A percentile compares a stretch with the other conserved stretches of the same genome.
These are phyloP conservation scores for Ciconia maguari DNA, from an alignment of 2,113 vertebrate genomes.

Conservation along the genomic window DNA sequence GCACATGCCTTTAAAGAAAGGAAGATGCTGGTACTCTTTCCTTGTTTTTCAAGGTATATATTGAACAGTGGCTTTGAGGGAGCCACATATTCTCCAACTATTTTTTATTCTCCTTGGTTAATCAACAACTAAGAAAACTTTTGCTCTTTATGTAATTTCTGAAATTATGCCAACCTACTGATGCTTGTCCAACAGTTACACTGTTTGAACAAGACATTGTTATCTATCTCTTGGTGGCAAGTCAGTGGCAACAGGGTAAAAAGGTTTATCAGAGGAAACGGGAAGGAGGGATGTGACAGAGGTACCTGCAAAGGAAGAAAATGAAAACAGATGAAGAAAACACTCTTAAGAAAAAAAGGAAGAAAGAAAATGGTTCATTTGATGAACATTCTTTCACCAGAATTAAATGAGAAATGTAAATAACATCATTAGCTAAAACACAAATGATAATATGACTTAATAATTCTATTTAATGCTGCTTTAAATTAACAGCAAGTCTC, in stretches of 20 bases:
- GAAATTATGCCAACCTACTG: background rate
- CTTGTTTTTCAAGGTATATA: background rate
- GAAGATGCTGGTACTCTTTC: background rate
- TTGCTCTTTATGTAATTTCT: background rate
- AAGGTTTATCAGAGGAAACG: background rate
- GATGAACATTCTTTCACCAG: background rate
- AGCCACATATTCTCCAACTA: background rate
- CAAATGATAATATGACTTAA: background rate
- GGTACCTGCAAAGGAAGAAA: background rate
- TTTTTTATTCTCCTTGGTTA: background rate
- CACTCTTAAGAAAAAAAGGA: background rate
- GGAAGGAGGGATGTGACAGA: background rate
- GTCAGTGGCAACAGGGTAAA: background rate
- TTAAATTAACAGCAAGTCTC: background rate
- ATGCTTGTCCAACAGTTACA: background rate
- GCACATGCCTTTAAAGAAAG: background rate
- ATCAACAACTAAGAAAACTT: background rate
- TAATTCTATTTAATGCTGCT: background rate
- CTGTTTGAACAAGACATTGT: conserved; percentile 18
- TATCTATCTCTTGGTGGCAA: conserved; percentile 17
- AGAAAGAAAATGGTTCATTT: background rate
- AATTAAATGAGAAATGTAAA: background rate
- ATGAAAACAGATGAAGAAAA: background rate
- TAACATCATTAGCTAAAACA: background rate
- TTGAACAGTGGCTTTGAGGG: background rate